Percentiles rank a stretch among this genome's conserved stretches.
phyloP scores from a whole-genome alignment of 2,888 invertebrate genomes.

The Hydroisotoma schaefferi region DNA sequence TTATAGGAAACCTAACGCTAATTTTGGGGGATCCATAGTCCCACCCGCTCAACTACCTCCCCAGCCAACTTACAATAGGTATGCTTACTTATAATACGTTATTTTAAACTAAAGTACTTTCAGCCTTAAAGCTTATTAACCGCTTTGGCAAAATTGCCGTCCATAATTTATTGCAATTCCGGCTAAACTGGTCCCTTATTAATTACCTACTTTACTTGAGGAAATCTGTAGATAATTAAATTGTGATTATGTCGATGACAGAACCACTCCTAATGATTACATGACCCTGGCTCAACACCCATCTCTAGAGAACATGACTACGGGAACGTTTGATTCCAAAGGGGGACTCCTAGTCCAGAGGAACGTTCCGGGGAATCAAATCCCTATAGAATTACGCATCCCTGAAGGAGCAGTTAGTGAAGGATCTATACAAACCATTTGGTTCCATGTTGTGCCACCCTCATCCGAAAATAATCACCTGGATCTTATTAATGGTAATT shows the following conservation, averaged over 20 bases:
- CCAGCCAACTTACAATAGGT: too few relatives aligned
- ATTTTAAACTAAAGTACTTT: too few relatives aligned
- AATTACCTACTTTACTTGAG: too few relatives aligned
- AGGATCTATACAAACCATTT: conserved; percentile 17
- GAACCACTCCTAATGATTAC: too few relatives aligned
- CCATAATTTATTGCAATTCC: too few relatives aligned
- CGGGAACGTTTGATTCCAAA: conserved; percentile 20
- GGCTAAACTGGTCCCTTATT: too few relatives aligned
- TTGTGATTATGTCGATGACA: too few relatives aligned
- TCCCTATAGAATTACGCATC: conserved; percentile 29
- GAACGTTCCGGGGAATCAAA: not conserved
- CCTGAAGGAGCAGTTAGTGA: conserved; percentile 23
- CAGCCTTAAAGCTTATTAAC: too few relatives aligned
- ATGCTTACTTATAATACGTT: too few relatives aligned
- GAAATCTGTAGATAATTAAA: too few relatives aligned
- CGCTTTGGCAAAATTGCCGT: too few relatives aligned
- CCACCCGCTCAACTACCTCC: not conserved
- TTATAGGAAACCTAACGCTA: not conserved
- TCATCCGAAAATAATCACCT: conserved; percentile 1
- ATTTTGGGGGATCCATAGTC: too few relatives aligned
- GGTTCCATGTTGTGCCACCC: conserved; percentile 22
- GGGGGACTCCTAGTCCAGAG: conserved; percentile 22
- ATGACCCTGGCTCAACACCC: not conserved
- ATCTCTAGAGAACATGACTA: not conserved
- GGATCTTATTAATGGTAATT: not conserved